Evolutionary conservation across 1,140 invertebrate genomes (phyloP).

Genomic region (Drosophila erecta): DNA sequence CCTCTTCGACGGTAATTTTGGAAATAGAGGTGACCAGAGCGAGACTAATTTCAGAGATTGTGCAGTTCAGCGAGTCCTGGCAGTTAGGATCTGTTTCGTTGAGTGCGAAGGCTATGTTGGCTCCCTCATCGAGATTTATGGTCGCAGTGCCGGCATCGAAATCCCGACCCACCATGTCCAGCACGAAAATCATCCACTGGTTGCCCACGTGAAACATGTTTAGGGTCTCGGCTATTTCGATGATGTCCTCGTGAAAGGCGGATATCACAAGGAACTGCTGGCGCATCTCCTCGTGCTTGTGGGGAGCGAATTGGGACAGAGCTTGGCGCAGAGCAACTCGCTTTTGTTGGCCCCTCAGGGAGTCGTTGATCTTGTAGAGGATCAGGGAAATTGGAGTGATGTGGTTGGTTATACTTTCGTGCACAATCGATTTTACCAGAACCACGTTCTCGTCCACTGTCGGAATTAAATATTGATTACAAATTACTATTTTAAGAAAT

Average conservation of each 20-base stretch:
- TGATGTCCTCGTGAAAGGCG: constrained; percentile 86
- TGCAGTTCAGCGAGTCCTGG: constrained; percentile 69
- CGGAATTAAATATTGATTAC: too few relatives aligned
- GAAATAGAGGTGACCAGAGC: constrained; percentile 88
- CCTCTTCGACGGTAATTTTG: constrained; percentile 88
- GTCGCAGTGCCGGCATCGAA: constrained; percentile 86
- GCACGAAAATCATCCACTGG: constrained; percentile 92
- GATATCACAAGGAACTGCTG: constrained; percentile 84
- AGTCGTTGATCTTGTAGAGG: constrained; percentile 76
- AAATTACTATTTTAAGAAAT: too few relatives aligned
- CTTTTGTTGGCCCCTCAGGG: constrained; percentile 64
- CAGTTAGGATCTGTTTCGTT: constrained; percentile 87
- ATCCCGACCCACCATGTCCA: constrained; percentile 86
- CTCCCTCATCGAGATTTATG: constrained; percentile 89
- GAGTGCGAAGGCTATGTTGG: constrained; percentile 92
- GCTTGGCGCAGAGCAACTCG: constrained; percentile 51
- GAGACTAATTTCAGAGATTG: constrained; percentile 86
- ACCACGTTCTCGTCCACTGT: constrained; percentile 66
- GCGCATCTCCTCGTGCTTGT: constrained; percentile 41
- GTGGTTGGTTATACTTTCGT: constrained; percentile 74
- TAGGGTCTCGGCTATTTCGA: constrained; percentile 88
- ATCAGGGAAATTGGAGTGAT: constrained; percentile 74
- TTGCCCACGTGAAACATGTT: constrained; percentile 89
- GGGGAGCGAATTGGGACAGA: constrained; percentile 55
- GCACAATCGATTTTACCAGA: constrained; percentile 68